A percentile compares a stretch with the other conserved stretches of the same genome.
phyloP scores from a whole-genome alignment of 2,113 vertebrate species.

The Oreotrochilus melanogaster region DNA sequence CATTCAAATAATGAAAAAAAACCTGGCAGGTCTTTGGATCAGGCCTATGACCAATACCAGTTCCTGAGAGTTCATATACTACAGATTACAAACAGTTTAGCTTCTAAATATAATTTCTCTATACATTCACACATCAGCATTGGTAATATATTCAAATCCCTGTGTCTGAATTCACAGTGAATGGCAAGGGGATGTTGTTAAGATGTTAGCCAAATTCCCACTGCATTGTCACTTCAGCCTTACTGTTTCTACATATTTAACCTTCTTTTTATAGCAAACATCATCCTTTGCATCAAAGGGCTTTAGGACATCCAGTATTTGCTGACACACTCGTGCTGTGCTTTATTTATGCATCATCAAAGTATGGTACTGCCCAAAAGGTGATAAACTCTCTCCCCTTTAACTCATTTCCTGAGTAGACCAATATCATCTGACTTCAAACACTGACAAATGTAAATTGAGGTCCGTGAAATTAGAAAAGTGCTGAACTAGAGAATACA shows the following conservation, averaged over 20 bases:
- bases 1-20: background rate
- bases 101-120: background rate
- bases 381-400: constrained; percentile 43
- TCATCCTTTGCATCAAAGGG: constrained; percentile 30
- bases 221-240: background rate
- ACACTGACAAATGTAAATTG: constrained; percentile 74
- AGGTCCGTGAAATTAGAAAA: constrained; percentile 69
- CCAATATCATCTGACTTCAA: constrained; percentile 59
- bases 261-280: constrained; percentile 52
- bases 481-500: constrained; percentile 66
- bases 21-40: background rate
- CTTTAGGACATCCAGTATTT: constrained; percentile 32
- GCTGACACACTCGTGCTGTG: constrained; percentile 11
- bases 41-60: background rate
- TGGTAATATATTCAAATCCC: constrained; percentile 14
- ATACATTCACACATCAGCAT: background rate
- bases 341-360: constrained; percentile 68
- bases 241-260: constrained; percentile 35
- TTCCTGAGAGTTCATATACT: background rate
- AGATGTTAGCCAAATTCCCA: background rate
- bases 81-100: background rate
- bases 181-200: constrained; percentile 1
- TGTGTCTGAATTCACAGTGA: background rate
- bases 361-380: constrained; percentile 47
- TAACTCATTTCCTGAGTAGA: constrained; percentile 52